A percentile compares a stretch with the other conserved stretches of the same genome.
phyloP scores from a whole-genome alignment of 2,113 vertebrate species.

The Pristiophorus japonicus region DNA sequence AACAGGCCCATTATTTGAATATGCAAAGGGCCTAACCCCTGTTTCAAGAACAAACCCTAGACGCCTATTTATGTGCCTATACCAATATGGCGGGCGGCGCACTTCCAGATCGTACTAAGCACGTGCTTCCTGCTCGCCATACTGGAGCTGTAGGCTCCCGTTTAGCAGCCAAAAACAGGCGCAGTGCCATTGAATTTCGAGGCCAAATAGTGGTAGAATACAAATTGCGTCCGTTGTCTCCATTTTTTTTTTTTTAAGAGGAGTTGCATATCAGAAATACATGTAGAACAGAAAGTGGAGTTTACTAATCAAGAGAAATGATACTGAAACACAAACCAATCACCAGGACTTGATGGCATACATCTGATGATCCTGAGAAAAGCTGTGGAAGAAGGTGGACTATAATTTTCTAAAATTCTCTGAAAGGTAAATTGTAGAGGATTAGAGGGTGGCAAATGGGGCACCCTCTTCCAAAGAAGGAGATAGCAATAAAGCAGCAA shows the following conservation, averaged over 20 bases:
- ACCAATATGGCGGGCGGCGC: too few relatives aligned
- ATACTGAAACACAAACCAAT: not conserved
- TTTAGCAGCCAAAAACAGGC: too few relatives aligned
- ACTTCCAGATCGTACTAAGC: too few relatives aligned
- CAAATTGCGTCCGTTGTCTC: not conserved
- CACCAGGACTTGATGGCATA: not conserved
- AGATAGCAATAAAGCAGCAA: not conserved
- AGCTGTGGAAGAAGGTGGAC: not conserved
- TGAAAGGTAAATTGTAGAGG: not conserved
- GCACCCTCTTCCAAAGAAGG: not conserved
- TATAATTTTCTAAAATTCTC: not conserved
- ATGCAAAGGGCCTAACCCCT: too few relatives aligned
- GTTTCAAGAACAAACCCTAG: too few relatives aligned
- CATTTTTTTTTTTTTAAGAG: not conserved
- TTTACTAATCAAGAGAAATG: too few relatives aligned
- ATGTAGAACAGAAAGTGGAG: not conserved
- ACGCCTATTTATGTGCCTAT: too few relatives aligned
- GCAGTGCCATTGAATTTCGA: too few relatives aligned
- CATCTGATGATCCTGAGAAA: not conserved
- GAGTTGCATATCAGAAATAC: too few relatives aligned
- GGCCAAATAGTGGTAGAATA: not conserved
- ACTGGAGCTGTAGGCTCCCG: too few relatives aligned
- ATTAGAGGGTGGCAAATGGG: not conserved
- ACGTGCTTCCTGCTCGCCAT: too few relatives aligned
- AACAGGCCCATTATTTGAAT: too few relatives aligned